Percentiles rank a stretch among this genome's conserved stretches.
Evolutionary conservation across 1,140 invertebrate genomes (phyloP).

Genomic region (Pseudomyrmex sp.): DNA sequence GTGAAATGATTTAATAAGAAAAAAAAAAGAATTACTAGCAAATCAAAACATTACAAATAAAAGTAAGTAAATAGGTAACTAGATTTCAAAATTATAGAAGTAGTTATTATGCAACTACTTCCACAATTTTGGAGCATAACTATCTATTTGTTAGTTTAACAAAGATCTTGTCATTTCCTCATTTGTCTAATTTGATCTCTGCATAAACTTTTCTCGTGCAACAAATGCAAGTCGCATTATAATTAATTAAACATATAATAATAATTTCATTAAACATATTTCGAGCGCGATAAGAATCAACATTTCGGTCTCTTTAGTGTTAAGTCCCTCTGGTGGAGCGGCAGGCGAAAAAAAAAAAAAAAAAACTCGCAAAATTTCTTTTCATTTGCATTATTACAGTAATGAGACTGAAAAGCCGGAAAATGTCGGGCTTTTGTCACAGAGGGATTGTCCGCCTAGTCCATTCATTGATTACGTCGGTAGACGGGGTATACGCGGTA

Average conservation of each 20-base stretch:
- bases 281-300: conserved; percentile 7
- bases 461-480: conserved; percentile 83
- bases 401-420: conserved; percentile 84
- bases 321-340: conserved; percentile 7
- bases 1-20: too few species aligned
- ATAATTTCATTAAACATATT: background rate
- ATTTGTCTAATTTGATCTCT: conserved; percentile 3
- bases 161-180: conserved; percentile 4
- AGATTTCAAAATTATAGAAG: too few species aligned
- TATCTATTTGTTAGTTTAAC: background rate
- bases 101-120: background rate
- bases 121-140: background rate
- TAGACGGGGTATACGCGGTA: conserved; percentile 54
- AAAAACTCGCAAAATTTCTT: conserved; percentile 80
- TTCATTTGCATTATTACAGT: conserved; percentile 84
- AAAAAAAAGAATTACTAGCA: too few species aligned
- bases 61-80: too few species aligned
- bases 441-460: conserved; percentile 83
- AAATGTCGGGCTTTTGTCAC: conserved; percentile 83
- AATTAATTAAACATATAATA: conserved; percentile 33
- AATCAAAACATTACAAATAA: too few species aligned
- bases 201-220: background rate
- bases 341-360: conserved; percentile 19
- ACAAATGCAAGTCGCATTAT: background rate
- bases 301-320: conserved; percentile 33